Base-by-base conservation (phyloP, 2,888 invertebrate genomes). In the Polietes domitor region DNA sequence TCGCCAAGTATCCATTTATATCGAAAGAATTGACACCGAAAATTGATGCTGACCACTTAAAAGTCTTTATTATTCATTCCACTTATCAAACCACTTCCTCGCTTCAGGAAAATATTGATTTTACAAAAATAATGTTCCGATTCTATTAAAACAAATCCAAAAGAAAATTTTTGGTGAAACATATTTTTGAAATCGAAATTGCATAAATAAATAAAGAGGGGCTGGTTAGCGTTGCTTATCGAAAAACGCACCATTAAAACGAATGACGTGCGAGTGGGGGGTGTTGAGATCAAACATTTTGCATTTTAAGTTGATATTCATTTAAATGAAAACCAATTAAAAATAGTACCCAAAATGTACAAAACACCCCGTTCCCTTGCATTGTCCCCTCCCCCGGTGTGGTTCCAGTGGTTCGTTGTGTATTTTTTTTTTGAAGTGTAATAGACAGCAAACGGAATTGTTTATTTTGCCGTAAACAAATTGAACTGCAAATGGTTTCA, bases 381-480 rank as follows among this genome's bases (percentile, higher is more conserved):
- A n/a, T n/a, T n/a, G n/a, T n/a, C n/a, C n/a, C n/a, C n/a, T n/a
- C n/a, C n/a, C n/a, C n/a, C n/a, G n/a, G n/a, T n/a, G n/a, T n/a
- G n/a, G 1, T 50, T 37, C 21, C 19, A 10, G 9, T 65, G 37
- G 7, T 65, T 65, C 41, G 12, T 9, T 65, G 19, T 68, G 37
- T 68, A 68, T 43, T 43, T 43, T 43, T n/a, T 3, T 68, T 61
- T 24, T 43, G 43, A 68, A 24, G 28, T 21, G 24, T 24, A 37
- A 24, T 26, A 24, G 58, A 58, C 58, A 58, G 58, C 61, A 61
- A 61, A 28, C 28, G 61, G 1, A n/a, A 58, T 68, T 43, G 68
- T 68, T 37, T 65, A 43, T 43, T 37, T 68, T 24, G 4, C 68
- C 43, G 24, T 68, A 68, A 68, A 68, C 68, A 68, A 24, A 41